Evolutionary conservation across 2,113 vertebrate genomes (phyloP), one percentile per base, ranked within the genome.

Genomic region (Struthio camelus): DNA sequence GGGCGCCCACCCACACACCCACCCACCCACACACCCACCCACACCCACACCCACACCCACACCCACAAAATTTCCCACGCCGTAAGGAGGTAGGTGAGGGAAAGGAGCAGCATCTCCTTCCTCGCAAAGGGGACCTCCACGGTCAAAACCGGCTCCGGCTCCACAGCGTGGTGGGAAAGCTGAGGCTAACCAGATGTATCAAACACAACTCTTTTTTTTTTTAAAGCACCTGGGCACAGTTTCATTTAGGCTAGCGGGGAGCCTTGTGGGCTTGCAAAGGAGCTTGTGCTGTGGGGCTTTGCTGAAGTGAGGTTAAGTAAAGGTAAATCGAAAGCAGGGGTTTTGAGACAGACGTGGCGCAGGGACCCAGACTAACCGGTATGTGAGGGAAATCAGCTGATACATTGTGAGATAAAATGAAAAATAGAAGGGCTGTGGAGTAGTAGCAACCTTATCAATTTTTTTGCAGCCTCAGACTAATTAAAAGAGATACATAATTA

Each of bases 401-500:
- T 87, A 28, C 1, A 1, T 7, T 4, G 9, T 19, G n/a, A 96
- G 95, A 94, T 92, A 88, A 80, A 72, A 62, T 27, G 48, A 93
- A 79, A 92, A 93, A 89, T 58, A 59, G 71, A 80, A 88, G 24
- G 19, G 77, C 93, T 87, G 75, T 48, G 22, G 71, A 78, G 86
- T 62, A 72, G 86, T 83, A 90, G 77, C 76, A 88, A 69, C 58
- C 20, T 97, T 96, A 96, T 96, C 54, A 2, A 61, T 8, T 56
- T 96, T 87, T 65, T 83, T 92, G 96, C 84, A 84, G 89, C 72
- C 78, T 93, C 80, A 80, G 91, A 94, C 94, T 97, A 94, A 96
- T 97, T 97, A 96, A 97, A 97, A 96, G 87, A 96, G 93, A 97
- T 97, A 93, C 88, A 93, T 93, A 97, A 97, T 97, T 98, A 97